Evolutionary conservation across 2,888 invertebrate genomes (phyloP).

Genomic region (Rutpela maculata): DNA sequence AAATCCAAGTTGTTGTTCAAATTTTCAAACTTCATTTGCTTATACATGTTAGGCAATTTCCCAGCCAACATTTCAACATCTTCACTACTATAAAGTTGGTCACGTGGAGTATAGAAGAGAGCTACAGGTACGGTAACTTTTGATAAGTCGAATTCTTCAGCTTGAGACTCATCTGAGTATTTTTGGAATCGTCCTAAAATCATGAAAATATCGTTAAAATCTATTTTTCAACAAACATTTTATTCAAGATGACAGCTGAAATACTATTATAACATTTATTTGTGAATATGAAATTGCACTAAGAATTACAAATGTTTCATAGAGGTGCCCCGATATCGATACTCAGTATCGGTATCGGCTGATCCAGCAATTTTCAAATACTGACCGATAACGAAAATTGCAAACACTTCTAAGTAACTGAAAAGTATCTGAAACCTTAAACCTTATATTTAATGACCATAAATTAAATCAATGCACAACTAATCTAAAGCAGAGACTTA

Average conservation of each 20-base stretch:
- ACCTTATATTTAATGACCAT: too few species aligned
- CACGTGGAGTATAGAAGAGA: constrained; percentile 76
- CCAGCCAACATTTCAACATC: constrained; percentile 74
- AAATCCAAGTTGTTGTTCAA: constrained; percentile 80
- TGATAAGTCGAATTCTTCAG: constrained; percentile 74
- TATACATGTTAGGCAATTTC: constrained; percentile 70
- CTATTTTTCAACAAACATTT: too few species aligned
- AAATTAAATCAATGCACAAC: too few species aligned
- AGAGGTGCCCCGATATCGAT: too few species aligned
- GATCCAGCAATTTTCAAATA: too few species aligned
- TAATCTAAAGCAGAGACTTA: too few species aligned
- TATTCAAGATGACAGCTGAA: neutral
- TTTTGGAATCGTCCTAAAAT: constrained; percentile 70
- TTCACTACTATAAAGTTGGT: constrained; percentile 74
- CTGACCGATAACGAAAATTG: too few species aligned
- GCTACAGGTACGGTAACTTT: constrained; percentile 75
- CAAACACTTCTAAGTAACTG: too few species aligned
- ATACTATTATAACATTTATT: neutral
- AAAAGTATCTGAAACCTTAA: too few species aligned
- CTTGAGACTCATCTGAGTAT: constrained; percentile 72
- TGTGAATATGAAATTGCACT: too few species aligned
- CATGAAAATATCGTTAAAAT: neutral
- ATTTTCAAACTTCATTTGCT: constrained; percentile 70
- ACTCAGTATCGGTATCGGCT: too few species aligned
- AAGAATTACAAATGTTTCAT: too few species aligned